phyloP scores from a whole-genome alignment of 2,888 invertebrate genomes.

The Tipula vernalis region DNA sequence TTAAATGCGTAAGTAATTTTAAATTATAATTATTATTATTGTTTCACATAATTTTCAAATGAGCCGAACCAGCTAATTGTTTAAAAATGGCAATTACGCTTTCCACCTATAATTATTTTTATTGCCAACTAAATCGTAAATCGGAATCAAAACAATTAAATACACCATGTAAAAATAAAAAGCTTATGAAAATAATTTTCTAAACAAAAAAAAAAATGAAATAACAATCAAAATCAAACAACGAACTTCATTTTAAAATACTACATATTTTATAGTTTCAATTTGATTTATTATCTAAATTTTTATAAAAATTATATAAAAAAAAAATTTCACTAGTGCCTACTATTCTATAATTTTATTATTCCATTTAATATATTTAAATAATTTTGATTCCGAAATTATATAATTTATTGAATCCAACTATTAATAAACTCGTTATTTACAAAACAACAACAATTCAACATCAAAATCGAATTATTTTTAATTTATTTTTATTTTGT shows the following conservation, averaged over 20 bases:
- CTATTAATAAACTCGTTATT: background rate
- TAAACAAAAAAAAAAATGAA: background rate
- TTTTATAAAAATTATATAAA: background rate
- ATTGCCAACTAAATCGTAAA: background rate
- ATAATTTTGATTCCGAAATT: background rate
- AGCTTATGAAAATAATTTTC: background rate
- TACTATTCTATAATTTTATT: background rate
- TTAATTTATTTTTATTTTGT: background rate
- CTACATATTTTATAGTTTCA: background rate
- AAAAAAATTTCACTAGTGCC: slow-evolving; percentile 8
- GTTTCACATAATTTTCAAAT: background rate
- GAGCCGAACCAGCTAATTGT: background rate
- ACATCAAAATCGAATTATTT: background rate
- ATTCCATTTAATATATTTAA: background rate
- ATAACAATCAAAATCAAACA: background rate
- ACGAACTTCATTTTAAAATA: background rate
- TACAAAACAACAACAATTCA: background rate
- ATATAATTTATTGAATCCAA: background rate
- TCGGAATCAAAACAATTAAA: background rate
- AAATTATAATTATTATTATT: background rate
- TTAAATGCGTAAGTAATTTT: background rate
- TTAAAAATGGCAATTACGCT: background rate
- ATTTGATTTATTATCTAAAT: background rate
- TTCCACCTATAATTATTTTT: background rate
- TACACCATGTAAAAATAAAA: background rate